A percentile compares a stretch with the other conserved stretches of the same genome.
These are phyloP conservation scores for Acanthornis magna DNA, from an alignment of 2,797 vertebrate species.

Conservation along the genomic window DNA sequence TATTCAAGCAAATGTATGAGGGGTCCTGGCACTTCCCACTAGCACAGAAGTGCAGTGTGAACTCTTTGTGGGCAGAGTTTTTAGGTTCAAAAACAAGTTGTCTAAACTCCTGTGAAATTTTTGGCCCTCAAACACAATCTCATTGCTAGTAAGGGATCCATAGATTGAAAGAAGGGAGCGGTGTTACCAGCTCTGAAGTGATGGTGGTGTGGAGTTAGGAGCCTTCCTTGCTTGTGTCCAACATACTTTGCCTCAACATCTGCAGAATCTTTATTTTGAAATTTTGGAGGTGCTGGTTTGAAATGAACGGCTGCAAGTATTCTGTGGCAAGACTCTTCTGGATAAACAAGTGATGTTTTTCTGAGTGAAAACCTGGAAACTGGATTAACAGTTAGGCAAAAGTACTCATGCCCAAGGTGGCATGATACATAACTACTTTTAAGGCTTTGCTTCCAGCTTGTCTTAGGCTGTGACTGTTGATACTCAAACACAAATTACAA, in stretches of 20 bases:
- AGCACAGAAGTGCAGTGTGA: fast-evolving
- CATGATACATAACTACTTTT: neutral
- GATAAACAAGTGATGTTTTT: neutral
- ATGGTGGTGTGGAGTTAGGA: neutral
- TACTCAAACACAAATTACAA: neutral
- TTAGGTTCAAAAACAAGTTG: neutral
- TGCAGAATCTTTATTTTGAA: neutral
- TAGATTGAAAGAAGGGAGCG: neutral
- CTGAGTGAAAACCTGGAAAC: neutral
- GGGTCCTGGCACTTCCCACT: neutral
- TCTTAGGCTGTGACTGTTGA: neutral
- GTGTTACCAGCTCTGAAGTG: neutral
- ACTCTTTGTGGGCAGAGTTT: neutral
- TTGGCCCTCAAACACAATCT: neutral
- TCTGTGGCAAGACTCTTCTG: neutral
- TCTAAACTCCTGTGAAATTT: neutral
- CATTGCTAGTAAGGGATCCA: neutral
- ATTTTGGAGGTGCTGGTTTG: neutral
- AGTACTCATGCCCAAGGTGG: fast-evolving
- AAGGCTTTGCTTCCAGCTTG: neutral
- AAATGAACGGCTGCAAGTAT: neutral
- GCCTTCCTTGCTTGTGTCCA: neutral
- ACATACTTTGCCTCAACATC: neutral
- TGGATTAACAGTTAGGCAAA: neutral
- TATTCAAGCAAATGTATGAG: neutral